These are phyloP conservation scores for Eupsittula cactorum DNA, from an alignment of 2,113 vertebrate species.

Conservation along the genomic window DNA sequence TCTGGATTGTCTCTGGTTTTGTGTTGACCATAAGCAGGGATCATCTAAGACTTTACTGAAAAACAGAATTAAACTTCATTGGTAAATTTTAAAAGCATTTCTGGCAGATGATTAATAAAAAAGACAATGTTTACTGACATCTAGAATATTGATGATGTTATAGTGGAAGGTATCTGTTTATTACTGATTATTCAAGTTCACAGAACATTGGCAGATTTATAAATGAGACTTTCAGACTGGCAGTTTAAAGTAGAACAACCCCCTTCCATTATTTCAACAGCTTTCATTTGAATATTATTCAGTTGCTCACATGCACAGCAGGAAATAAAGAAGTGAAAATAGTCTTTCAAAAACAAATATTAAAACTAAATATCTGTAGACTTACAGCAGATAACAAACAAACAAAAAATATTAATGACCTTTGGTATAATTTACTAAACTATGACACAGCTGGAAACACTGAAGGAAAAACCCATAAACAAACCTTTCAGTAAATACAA, in stretches of 20 bases:
- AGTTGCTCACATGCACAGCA: slow-evolving; percentile 57
- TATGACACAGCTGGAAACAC: slow-evolving; percentile 70
- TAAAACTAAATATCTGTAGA: slow-evolving; percentile 68
- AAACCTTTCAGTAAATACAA: slow-evolving; percentile 69
- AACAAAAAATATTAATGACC: slow-evolving; percentile 60
- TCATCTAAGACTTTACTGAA: not conserved
- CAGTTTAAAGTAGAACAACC: not conserved
- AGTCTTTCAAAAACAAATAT: slow-evolving; percentile 68
- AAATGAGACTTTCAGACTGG: not conserved
- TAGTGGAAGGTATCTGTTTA: slow-evolving; percentile 46
- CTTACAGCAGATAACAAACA: slow-evolving; percentile 52
- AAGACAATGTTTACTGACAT: slow-evolving; percentile 57
- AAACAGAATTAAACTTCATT: not conserved
- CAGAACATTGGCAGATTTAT: not conserved
- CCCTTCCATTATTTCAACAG: slow-evolving; percentile 1
- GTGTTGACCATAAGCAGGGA: not conserved
- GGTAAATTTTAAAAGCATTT: slow-evolving; percentile 54
- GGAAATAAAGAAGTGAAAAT: slow-evolving; percentile 61
- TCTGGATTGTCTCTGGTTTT: not conserved
- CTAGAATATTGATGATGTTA: slow-evolving; percentile 2
- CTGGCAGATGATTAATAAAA: slow-evolving; percentile 63
- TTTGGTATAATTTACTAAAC: slow-evolving; percentile 68
- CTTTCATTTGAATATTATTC: slow-evolving; percentile 63
- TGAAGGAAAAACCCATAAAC: slow-evolving; percentile 42
- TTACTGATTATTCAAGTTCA: slow-evolving; percentile 16